Evolutionary conservation across 2,113 vertebrate species (phyloP).

Genomic region (Perca fluviatilis): DNA sequence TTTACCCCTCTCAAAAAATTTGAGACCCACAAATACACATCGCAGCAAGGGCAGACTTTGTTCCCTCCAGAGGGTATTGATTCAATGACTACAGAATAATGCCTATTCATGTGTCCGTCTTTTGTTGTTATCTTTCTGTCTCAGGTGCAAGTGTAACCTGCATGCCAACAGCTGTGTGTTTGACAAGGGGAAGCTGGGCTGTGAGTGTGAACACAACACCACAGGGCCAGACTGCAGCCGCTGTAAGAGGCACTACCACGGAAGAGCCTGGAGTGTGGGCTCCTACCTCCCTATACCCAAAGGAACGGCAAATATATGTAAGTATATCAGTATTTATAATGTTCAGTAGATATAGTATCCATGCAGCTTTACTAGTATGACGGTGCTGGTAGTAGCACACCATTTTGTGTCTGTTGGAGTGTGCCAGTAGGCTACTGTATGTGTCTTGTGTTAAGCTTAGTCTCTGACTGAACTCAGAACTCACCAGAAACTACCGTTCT

Average conservation of each 20-base stretch:
- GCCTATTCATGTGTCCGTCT: constrained; percentile 61
- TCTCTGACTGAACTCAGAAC: too few species aligned
- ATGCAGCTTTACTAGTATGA: neutral
- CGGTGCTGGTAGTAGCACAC: neutral
- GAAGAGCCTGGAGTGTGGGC: constrained; percentile 93
- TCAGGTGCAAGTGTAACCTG: constrained; percentile 97
- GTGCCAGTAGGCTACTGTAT: neutral
- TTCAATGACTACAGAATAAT: constrained; percentile 46
- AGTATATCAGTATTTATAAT: constrained; percentile 67
- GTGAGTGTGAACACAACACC: constrained; percentile 97
- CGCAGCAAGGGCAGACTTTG: constrained; percentile 33
- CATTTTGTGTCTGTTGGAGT: neutral
- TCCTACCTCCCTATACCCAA: constrained; percentile 97
- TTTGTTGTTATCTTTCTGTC: constrained; percentile 75
- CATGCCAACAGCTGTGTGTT: constrained; percentile 95
- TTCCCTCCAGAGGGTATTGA: constrained; percentile 42
- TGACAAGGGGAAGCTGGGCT: constrained; percentile 93
- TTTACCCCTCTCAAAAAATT: constrained; percentile 60
- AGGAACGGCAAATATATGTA: constrained; percentile 98
- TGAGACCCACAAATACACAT: constrained; percentile 51
- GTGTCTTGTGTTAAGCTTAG: neutral
- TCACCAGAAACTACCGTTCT: too few species aligned
- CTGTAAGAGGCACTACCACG: constrained; percentile 97
- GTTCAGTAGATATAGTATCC: neutral
- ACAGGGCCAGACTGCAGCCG: constrained; percentile 96